A percentile compares a stretch with the other conserved stretches of the same genome.
phyloP scores from a whole-genome alignment of 2,797 vertebrate species.

The Rhinella marina region DNA sequence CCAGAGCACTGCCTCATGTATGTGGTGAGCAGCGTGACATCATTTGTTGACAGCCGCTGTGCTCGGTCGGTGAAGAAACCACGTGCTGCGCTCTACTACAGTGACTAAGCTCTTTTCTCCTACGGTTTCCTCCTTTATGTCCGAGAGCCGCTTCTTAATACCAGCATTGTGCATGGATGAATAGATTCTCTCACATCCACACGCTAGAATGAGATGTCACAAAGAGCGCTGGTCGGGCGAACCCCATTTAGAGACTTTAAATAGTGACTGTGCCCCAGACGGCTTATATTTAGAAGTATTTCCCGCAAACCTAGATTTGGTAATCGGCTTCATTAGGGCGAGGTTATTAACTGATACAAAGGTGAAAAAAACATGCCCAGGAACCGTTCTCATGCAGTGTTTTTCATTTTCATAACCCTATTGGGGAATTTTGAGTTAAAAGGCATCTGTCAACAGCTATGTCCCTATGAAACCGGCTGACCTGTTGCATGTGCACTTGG shows the following conservation, averaged over 20 bases:
- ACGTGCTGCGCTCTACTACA: constrained; percentile 47
- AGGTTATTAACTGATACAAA: not conserved
- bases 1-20: not conserved
- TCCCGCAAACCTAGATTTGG: constrained; percentile 5
- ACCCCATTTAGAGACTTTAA: not conserved
- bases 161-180: constrained; percentile 29
- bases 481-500: too few relatives aligned
- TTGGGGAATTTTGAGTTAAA: too few relatives aligned
- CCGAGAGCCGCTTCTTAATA: not conserved
- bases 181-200: not conserved
- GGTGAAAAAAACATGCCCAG: not conserved
- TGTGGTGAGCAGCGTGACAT: constrained; percentile 18
- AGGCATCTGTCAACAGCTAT: too few relatives aligned
- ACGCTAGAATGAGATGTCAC: not conserved
- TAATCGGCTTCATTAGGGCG: not conserved
- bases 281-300: constrained; percentile 8
- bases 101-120: constrained; percentile 67
- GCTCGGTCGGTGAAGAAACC: constrained; percentile 55
- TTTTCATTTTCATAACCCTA: too few relatives aligned
- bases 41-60: constrained; percentile 57
- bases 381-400: too few relatives aligned
- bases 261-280: not conserved
- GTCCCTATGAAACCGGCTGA: too few relatives aligned
- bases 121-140: constrained; percentile 19
- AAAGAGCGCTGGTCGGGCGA: not conserved